These are phyloP conservation scores for Leptinotarsa haldemani DNA, from an alignment of 2,888 invertebrate species.

Conservation along the genomic window DNA sequence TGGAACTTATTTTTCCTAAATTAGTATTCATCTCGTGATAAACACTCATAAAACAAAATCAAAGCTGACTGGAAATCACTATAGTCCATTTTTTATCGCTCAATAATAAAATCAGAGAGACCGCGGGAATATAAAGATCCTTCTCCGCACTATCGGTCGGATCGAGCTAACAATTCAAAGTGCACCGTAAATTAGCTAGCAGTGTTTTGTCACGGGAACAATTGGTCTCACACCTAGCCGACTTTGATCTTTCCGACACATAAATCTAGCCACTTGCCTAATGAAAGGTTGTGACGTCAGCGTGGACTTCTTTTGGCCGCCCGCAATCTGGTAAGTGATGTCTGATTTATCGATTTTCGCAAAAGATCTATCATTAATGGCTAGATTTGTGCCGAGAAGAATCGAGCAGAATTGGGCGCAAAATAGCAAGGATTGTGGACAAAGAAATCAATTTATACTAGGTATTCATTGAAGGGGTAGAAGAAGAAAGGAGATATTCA, in stretches of 20 bases:
- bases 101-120: constrained; percentile 10
- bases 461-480: no score
- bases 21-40: neutral
- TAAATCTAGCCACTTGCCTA: constrained; percentile 68
- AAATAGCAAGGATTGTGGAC: neutral
- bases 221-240: constrained; percentile 68
- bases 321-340: constrained; percentile 59
- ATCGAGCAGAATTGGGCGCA: neutral
- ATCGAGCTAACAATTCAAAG: constrained; percentile 57
- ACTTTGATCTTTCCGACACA: constrained; percentile 66
- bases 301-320: constrained; percentile 47
- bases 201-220: constrained; percentile 69
- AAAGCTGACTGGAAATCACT: neutral
- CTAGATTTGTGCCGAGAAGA: constrained; percentile 33
- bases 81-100: constrained; percentile 15
- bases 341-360: constrained; percentile 61
- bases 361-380: constrained; percentile 53
- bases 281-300: constrained; percentile 65
- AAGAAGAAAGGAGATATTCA: no score
- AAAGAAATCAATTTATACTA: no score
- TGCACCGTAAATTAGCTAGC: constrained; percentile 65
- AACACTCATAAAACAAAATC: constrained; percentile 1
- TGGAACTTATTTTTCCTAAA: neutral
- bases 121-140: constrained; percentile 32
- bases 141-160: constrained; percentile 38